Conservation (phyloP, 2,888 invertebrate species). For the Cheilosia scutellata region DNA sequence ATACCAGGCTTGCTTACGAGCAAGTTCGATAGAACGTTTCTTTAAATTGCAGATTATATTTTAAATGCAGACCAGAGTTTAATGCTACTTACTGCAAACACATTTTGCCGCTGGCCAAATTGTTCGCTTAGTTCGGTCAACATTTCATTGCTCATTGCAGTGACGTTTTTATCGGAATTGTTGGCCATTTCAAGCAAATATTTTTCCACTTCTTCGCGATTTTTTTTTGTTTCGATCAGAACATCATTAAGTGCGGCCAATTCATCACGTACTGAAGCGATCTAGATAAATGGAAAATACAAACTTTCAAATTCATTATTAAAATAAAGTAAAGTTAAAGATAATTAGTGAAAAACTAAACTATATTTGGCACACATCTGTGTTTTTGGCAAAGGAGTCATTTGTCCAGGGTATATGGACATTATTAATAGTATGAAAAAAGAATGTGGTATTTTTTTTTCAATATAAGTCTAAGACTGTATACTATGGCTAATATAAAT, state of each 20-base stretch:
- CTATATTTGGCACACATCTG: no score
- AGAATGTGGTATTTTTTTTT: neutral
- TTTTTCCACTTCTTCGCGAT: constrained; percentile 81
- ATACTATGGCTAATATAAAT: no score
- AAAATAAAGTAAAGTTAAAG: neutral
- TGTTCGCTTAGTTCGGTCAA: constrained; percentile 81
- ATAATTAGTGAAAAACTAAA: no score
- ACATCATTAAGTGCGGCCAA: constrained; percentile 83
- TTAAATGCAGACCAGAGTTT: neutral
- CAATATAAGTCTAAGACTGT: no score
- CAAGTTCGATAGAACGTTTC: constrained; percentile 86
- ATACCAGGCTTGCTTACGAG: constrained; percentile 88
- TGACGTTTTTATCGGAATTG: constrained; percentile 80
- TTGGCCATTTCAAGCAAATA: constrained; percentile 80
- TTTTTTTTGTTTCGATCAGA: constrained; percentile 82
- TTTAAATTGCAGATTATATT: constrained; percentile 62
- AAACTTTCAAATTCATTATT: neutral
- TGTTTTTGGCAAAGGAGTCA: no score
- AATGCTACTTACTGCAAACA: constrained; percentile 81
- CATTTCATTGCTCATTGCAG: constrained; percentile 80
- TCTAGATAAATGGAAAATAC: constrained; percentile 71
- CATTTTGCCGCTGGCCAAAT: constrained; percentile 82
- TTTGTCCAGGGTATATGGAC: no score
- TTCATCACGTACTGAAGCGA: constrained; percentile 83
- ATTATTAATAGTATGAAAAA: neutral